Evolutionary conservation across 2,113 vertebrate genomes (phyloP).

Genomic region (Dendropsophus ebraccatus): DNA sequence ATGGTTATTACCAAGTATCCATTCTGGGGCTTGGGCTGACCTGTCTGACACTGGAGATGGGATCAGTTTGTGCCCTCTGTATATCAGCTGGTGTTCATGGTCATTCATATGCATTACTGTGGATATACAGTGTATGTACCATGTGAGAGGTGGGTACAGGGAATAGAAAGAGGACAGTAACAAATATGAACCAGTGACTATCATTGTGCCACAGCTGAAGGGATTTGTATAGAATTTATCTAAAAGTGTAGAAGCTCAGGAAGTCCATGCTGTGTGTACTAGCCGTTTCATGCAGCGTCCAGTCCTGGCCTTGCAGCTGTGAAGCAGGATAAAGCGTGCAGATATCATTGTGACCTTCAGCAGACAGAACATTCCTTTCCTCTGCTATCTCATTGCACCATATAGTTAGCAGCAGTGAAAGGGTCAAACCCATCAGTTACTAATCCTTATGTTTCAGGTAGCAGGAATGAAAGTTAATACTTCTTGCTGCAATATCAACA

Average conservation of each 20-base stretch:
- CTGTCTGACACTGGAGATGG: too few relatives aligned
- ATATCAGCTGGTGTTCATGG: not conserved
- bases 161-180: too few relatives aligned
- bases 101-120: not conserved
- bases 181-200: too few relatives aligned
- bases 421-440: not conserved
- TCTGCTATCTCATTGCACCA: not conserved
- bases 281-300: not conserved
- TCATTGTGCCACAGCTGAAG: not conserved
- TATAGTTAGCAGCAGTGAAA: not conserved
- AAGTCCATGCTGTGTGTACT: not conserved
- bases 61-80: too few relatives aligned
- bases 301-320: conserved; percentile 28
- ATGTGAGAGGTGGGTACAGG: too few relatives aligned
- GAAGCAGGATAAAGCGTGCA: not conserved
- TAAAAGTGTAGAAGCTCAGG: not conserved
- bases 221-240: not conserved
- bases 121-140: too few relatives aligned
- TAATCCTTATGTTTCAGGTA: not conserved
- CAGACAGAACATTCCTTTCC: conserved; percentile 39
- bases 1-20: too few relatives aligned
- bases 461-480: too few relatives aligned
- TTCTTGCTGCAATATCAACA: too few relatives aligned
- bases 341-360: conserved; percentile 38
- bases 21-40: too few relatives aligned